Evolutionary conservation across 2,797 vertebrate genomes (phyloP), one percentile per base, ranked within the genome.

Genomic region (Lophius americanus): DNA sequence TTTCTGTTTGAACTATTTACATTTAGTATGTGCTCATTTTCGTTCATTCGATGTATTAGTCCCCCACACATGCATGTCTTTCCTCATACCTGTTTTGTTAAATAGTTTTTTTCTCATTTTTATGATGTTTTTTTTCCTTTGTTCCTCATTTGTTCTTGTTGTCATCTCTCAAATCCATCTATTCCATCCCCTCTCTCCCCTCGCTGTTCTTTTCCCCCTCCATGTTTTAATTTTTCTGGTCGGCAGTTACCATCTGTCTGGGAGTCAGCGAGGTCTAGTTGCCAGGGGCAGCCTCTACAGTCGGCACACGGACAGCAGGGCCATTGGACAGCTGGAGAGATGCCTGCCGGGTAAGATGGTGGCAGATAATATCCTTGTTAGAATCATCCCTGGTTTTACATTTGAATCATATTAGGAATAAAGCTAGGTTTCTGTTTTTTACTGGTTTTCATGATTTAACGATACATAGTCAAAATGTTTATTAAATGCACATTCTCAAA

Each of bases 231-330:
- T 68, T 61, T 70, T 66, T 43, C 51, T 70, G 33, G 42, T 35
- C 53, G 6, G 70, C 57, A 64, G 43, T 59, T 64, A n/a, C 64
- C 49, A 11, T 66, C 60, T 49, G 57, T 72, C 52, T 68, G 55
- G 58, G 64, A 94, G 93, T 75, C 72, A 87, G 50, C 87, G 85
- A 78, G 91, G 89, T 64, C 82, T 91, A 52, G 89, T 88, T 79
- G 91, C 92, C 79, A 79, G 83, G 77, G 59, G 74, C 84, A 91
- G 83, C 81, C 81, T 92, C 70, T 91, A 92, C 93, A 93, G 92
- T 78, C 88, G 90, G 3, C 85, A 93, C 81, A 71, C 91, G 85
- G 89, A 86, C 84, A 56, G 67, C 65, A 56, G 49, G 57, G 62
- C 73, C 66, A 39, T 32, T 32, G 70, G 51, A 60, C 70, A 66